Conservation (phyloP, 2,797 vertebrate species). For the Psittacula derbiana region DNA sequence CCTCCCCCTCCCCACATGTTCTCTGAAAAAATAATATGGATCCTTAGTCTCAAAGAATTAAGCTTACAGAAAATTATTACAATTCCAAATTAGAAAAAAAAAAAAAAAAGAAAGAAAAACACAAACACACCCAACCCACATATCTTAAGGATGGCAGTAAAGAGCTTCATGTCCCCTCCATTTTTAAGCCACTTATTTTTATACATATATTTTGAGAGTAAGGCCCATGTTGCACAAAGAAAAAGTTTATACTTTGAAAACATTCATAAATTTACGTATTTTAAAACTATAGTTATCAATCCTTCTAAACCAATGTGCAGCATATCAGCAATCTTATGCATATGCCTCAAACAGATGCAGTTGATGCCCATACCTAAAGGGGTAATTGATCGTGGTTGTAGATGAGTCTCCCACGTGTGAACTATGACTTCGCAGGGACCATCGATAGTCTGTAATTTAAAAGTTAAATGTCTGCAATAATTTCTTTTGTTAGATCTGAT, state of each 20-base stretch:
- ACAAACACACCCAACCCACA: not conserved
- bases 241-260: conserved; percentile 46
- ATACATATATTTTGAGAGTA: conserved; percentile 57
- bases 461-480: conserved; percentile 84
- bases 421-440: conserved; percentile 97
- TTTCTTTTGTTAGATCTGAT: conserved; percentile 74
- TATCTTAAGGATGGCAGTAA: conserved; percentile 6
- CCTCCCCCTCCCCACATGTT: not conserved
- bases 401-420: conserved; percentile 99
- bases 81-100: conserved; percentile 29
- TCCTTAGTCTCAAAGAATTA: conserved; percentile 67
- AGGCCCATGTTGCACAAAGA: conserved; percentile 63
- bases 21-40: conserved; percentile 27
- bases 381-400: conserved; percentile 93
- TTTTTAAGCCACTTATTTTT: conserved; percentile 42
- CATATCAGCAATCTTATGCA: conserved; percentile 80
- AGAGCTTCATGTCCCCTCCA: not conserved
- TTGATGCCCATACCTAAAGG: conserved; percentile 94
- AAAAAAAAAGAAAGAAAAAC: not conserved
- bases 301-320: conserved; percentile 75
- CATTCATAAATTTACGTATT: conserved; percentile 39
- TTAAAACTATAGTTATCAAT: conserved; percentile 50
- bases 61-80: not conserved
- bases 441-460: conserved; percentile 93
- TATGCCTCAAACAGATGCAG: conserved; percentile 82